These are phyloP conservation scores for Drosophila busckii DNA, from an alignment of 1,140 invertebrate genomes.

Conservation along the genomic window DNA sequence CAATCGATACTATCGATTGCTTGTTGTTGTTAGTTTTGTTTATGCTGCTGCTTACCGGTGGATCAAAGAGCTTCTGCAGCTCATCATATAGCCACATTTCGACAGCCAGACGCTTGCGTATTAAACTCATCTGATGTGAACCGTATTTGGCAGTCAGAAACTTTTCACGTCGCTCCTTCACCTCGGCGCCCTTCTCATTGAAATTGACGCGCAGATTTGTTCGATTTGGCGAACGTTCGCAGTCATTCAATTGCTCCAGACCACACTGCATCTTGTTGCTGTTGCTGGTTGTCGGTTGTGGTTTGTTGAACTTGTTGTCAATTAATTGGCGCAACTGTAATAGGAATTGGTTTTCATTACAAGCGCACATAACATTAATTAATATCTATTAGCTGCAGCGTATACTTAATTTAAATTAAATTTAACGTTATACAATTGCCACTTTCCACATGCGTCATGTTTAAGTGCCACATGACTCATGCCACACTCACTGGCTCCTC, in stretches of 20 bases:
- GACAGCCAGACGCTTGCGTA: slow-evolving; percentile 94
- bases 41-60: slow-evolving; percentile 88
- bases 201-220: slow-evolving; percentile 92
- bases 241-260: slow-evolving; percentile 78
- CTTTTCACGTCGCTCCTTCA: slow-evolving; percentile 93
- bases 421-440: slow-evolving; percentile 26
- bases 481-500: no score
- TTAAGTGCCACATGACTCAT: slow-evolving; percentile 4
- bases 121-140: slow-evolving; percentile 97
- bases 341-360: slow-evolving; percentile 42
- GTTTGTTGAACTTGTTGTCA: background rate
- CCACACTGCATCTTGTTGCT: slow-evolving; percentile 76
- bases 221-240: slow-evolving; percentile 87
- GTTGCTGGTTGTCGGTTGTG: background rate
- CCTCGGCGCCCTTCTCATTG: slow-evolving; percentile 89
- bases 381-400: no score
- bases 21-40: no score
- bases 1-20: no score
- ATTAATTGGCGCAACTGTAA: slow-evolving; percentile 60
- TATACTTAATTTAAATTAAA: slow-evolving; percentile 46
- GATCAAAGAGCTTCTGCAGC: slow-evolving; percentile 92
- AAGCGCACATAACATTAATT: no score
- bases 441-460: slow-evolving; percentile 34
- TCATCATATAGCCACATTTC: slow-evolving; percentile 99
- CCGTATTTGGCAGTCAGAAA: slow-evolving; percentile 98